Conservation (phyloP, 2,113 vertebrate species). For the Tautogolabrus adspersus region DNA sequence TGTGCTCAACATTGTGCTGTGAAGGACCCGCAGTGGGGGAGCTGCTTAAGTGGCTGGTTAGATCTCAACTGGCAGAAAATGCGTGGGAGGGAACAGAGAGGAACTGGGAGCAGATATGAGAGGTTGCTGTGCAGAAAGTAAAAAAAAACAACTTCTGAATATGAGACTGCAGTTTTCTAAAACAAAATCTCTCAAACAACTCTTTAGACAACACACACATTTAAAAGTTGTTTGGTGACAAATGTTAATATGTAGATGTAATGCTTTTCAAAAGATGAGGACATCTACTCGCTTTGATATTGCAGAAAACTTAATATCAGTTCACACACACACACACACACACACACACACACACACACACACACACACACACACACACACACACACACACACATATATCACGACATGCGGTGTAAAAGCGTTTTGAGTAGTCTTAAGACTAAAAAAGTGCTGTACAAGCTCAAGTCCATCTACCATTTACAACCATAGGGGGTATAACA, state of each 20-base stretch:
- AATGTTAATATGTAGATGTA: neutral
- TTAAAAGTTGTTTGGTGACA: neutral
- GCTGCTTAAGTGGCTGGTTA: constrained; percentile 56
- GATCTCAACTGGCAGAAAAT: constrained; percentile 47
- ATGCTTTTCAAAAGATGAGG: neutral
- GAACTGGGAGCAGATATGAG: constrained; percentile 16
- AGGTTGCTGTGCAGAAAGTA: neutral
- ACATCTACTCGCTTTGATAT: neutral
- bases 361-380: too few relatives aligned
- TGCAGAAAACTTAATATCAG: neutral
- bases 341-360: too few relatives aligned
- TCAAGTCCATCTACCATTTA: too few relatives aligned
- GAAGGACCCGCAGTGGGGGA: constrained; percentile 40
- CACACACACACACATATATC: too few relatives aligned
- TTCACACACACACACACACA: too few relatives aligned
- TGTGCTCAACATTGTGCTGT: constrained; percentile 37
- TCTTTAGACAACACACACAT: neutral
- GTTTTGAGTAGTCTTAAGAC: too few relatives aligned
- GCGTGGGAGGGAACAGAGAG: constrained; percentile 50
- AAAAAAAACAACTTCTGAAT: constrained; percentile 19
- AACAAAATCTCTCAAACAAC: neutral
- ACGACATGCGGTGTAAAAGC: too few relatives aligned
- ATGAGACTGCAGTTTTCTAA: constrained; percentile 12
- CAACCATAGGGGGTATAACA: too few relatives aligned
- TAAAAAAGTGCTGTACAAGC: too few relatives aligned